Conservation (phyloP, 2,797 vertebrate genomes). For the Lagorchestes hirsutus region DNA sequence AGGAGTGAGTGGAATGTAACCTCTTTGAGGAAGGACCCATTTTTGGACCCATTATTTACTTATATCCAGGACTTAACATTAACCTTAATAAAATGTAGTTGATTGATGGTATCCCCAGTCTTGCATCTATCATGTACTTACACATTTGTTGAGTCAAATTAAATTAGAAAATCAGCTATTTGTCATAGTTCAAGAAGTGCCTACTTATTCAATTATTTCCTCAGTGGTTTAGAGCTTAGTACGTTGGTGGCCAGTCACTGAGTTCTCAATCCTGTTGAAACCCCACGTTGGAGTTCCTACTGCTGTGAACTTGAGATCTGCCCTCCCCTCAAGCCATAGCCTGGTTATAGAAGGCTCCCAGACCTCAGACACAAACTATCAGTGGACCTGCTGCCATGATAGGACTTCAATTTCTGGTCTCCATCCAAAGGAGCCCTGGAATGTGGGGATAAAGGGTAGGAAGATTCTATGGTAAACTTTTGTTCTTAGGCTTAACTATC, state of each 20-base stretch:
- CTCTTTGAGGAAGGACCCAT: neutral
- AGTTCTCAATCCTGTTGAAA: neutral
- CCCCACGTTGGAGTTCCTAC: neutral
- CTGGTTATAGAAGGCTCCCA: slow-evolving; percentile 15
- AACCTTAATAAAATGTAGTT: neutral
- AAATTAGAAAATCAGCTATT: neutral
- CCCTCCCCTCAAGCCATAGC: neutral
- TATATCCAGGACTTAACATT: neutral
- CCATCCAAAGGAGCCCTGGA: neutral
- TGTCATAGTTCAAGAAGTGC: neutral
- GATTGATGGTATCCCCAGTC: neutral
- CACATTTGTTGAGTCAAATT: neutral
- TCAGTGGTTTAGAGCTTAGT: neutral
- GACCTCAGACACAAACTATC: slow-evolving; percentile 16
- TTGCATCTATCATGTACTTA: neutral
- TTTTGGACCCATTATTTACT: neutral
- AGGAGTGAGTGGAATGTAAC: neutral
- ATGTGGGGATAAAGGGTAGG: neutral
- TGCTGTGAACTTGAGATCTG: neutral
- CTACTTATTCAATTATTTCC: neutral
- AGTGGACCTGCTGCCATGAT: neutral
- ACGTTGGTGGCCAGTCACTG: neutral
- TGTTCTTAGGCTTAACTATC: neutral
- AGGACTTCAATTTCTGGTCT: neutral
- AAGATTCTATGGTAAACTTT: neutral